Base-by-base conservation (phyloP, 2,797 vertebrate species). In the Spondyliosoma cantharus region DNA sequence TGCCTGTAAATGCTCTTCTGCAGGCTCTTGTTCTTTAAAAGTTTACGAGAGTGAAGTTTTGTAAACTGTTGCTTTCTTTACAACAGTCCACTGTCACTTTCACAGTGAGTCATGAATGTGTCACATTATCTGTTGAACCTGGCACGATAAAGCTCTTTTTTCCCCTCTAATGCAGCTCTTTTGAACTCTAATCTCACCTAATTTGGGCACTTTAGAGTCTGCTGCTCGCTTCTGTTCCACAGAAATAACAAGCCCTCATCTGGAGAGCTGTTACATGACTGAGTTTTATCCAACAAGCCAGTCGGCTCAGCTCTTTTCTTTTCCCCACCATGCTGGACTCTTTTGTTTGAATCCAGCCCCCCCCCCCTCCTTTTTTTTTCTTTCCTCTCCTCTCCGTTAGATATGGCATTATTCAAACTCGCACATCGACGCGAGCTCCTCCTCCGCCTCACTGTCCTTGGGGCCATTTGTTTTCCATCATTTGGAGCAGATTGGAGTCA, bases 391-490 rank as follows among this genome's bases (percentile, higher is more conserved):
- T 81, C 88, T 80, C 87, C 43, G 75, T 85, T 87, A 69, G 79
- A 71, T 74, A 75, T 85, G 74, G 80, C 83, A 73, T 86, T 69
- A 86, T 90, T 84, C 60, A 81, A 80, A 22, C 68, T 90, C 58
- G 45, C 87, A 91, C 87, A 70, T 64, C 27, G 59, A 80, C 83
- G 86, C 71, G 88, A 91, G 76, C 1, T 87, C 85, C 90, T 89
- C 49, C 0, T 25, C 32, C 29, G 7, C 85, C 4, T 37, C 46
- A 71, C 80, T 76, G 50, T 88, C 87, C 87, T 89, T 83, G 71
- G 88, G 88, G 87, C 78, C 87, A 83, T 90, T 93, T 93, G 83
- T 89, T 93, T 92, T 91, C 90, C 89, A 89, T 92, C 83, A 72
- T 80, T 86, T 77, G 54, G 54, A 67, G 73, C 72, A 86, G 88